These are phyloP conservation scores for Pipistrellus pygmaeus DNA, from an alignment of 2,797 vertebrate genomes.

Conservation along the genomic window DNA sequence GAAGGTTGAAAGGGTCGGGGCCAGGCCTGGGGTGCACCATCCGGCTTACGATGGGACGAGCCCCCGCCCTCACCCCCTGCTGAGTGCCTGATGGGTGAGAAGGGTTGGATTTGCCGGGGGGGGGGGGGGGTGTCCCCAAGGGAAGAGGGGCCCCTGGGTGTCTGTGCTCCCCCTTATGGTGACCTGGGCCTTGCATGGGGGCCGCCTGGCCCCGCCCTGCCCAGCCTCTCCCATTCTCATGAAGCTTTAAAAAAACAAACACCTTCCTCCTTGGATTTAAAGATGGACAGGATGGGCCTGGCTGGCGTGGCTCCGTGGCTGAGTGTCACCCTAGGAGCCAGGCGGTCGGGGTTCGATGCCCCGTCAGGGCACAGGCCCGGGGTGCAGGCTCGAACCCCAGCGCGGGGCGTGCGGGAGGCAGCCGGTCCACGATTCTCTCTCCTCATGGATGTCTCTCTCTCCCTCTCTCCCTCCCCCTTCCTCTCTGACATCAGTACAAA, in stretches of 20 bases:
- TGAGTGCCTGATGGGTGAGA: background rate
- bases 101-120: background rate
- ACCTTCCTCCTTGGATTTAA: slow-evolving; percentile 43
- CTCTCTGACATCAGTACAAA: too few species aligned
- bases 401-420: too few species aligned
- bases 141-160: background rate
- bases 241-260: slow-evolving; percentile 40
- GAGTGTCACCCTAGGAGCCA: too few species aligned
- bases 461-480: too few species aligned
- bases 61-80: background rate
- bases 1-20: background rate
- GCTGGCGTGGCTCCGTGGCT: too few species aligned
- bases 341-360: too few species aligned
- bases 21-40: background rate
- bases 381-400: too few species aligned
- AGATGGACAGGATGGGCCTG: background rate
- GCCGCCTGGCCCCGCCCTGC: background rate
- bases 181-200: background rate
- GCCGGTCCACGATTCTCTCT: too few species aligned
- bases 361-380: too few species aligned
- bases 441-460: too few species aligned
- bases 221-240: slow-evolving; percentile 34
- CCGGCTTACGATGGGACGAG: slow-evolving; percentile 4
- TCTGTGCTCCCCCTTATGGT: background rate
- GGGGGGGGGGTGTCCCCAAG: background rate